These are phyloP conservation scores for Octopus bimaculoides DNA, from an alignment of 1,140 invertebrate species.

Conservation along the genomic window DNA sequence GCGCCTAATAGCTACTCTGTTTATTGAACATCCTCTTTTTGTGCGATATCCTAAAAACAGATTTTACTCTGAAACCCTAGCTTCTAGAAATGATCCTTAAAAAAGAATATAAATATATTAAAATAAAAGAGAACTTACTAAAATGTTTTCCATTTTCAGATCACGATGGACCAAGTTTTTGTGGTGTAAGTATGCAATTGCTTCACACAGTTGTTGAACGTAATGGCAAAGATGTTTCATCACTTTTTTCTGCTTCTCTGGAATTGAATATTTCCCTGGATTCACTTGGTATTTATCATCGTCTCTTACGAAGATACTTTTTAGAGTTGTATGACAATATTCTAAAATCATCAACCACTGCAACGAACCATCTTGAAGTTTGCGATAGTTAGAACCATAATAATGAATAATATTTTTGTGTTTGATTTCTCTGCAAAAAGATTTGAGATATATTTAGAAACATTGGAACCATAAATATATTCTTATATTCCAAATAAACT, in stretches of 20 bases:
- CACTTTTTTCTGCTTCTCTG: constrained; percentile 23
- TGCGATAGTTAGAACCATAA: constrained; percentile 30
- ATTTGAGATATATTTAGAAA: too few species aligned
- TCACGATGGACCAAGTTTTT: constrained; percentile 48
- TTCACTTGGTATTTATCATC: constrained; percentile 24
- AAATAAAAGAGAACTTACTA: constrained; percentile 34
- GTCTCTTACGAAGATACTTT: constrained; percentile 29
- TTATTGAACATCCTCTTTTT: too few species aligned
- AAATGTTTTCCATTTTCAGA: constrained; percentile 49
- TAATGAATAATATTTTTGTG: constrained; percentile 39
- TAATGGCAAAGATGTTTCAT: constrained; percentile 34
- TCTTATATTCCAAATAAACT: too few species aligned
- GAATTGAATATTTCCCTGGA: constrained; percentile 16
- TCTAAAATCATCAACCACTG: constrained; percentile 47
- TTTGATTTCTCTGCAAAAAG: constrained; percentile 21
- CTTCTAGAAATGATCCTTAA: too few species aligned
- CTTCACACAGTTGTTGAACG: constrained; percentile 35
- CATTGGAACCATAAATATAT: too few species aligned
- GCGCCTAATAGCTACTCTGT: too few species aligned
- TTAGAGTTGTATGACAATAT: constrained; percentile 39
- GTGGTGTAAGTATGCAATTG: constrained; percentile 40
- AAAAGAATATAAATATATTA: too few species aligned
- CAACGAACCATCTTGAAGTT: constrained; percentile 23
- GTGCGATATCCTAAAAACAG: too few species aligned
- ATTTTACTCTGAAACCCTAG: too few species aligned